phyloP scores from a whole-genome alignment of 2,888 invertebrate species.

The Halictus ligatus region DNA sequence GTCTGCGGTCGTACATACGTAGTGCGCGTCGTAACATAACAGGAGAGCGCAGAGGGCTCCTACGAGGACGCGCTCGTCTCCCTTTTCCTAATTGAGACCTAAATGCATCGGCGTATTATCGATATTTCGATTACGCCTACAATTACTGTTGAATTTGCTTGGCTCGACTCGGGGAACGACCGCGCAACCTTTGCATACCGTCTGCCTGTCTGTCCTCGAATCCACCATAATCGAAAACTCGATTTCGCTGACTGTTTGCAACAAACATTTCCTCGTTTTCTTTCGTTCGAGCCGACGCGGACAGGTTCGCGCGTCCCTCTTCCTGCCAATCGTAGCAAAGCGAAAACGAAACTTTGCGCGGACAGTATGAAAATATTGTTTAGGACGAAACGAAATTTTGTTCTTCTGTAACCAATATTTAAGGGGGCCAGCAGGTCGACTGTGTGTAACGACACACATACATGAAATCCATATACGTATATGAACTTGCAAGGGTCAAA shows the following conservation, averaged over 20 bases:
- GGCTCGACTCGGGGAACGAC: background rate
- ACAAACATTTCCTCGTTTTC: background rate
- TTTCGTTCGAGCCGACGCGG: background rate
- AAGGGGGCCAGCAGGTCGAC: too few species aligned
- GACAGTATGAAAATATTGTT: background rate
- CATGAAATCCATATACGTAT: too few species aligned
- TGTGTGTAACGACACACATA: too few species aligned
- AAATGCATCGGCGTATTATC: slow-evolving; percentile 50
- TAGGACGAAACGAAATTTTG: too few species aligned
- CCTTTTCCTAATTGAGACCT: slow-evolving; percentile 50
- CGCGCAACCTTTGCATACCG: background rate
- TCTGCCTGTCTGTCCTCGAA: slow-evolving; percentile 2
- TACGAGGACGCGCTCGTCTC: slow-evolving; percentile 3
- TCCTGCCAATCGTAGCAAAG: background rate
- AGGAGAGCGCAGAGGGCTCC: slow-evolving; percentile 7
- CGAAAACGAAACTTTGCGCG: background rate
- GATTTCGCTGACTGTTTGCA: background rate
- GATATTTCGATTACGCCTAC: slow-evolving; percentile 49
- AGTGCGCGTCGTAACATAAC: slow-evolving; percentile 24
- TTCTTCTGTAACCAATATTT: too few species aligned
- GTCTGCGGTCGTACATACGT: slow-evolving; percentile 25
- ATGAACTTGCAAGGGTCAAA: too few species aligned
- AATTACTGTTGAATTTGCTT: slow-evolving; percentile 44
- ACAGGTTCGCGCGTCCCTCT: too few species aligned
- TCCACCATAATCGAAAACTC: background rate